These are phyloP conservation scores for Melanerpes aurifrons DNA, from an alignment of 2,113 vertebrate species.

Conservation along the genomic window DNA sequence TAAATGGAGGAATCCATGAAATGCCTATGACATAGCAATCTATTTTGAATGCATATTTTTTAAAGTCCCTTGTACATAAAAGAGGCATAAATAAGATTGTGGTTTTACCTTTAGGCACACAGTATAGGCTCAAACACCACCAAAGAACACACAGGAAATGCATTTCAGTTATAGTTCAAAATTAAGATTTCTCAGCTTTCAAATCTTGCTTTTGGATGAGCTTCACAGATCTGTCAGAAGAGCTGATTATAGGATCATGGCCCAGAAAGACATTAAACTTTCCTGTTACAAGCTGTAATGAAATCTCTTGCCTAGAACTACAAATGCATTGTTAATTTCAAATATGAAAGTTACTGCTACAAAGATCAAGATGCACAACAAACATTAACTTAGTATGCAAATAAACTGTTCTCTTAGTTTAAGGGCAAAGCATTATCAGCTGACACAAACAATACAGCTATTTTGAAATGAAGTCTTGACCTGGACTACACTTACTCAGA, in stretches of 20 bases:
- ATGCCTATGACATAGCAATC: conserved; percentile 27
- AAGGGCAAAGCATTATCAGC: neutral
- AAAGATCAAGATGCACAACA: neutral
- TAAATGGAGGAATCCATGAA: conserved; percentile 18
- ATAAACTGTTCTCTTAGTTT: neutral
- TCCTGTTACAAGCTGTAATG: neutral
- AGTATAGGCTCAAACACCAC: neutral
- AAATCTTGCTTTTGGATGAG: neutral
- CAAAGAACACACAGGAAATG: neutral
- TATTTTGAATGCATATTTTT: neutral
- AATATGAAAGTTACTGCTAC: neutral
- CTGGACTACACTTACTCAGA: neutral
- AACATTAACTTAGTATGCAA: neutral
- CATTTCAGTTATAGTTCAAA: neutral
- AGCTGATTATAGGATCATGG: neutral
- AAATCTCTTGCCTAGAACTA: neutral
- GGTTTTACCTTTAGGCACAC: neutral
- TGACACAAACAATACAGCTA: neutral
- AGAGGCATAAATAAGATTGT: neutral
- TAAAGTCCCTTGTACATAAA: neutral
- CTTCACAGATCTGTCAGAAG: neutral
- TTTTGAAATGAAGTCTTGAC: neutral
- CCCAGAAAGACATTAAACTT: neutral
- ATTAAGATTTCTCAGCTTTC: neutral
- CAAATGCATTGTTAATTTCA: neutral